A percentile compares a stretch with the other conserved stretches of the same genome.
Evolutionary conservation across 2,888 invertebrate species (phyloP).

Genomic region (Papilio demoleus): DNA sequence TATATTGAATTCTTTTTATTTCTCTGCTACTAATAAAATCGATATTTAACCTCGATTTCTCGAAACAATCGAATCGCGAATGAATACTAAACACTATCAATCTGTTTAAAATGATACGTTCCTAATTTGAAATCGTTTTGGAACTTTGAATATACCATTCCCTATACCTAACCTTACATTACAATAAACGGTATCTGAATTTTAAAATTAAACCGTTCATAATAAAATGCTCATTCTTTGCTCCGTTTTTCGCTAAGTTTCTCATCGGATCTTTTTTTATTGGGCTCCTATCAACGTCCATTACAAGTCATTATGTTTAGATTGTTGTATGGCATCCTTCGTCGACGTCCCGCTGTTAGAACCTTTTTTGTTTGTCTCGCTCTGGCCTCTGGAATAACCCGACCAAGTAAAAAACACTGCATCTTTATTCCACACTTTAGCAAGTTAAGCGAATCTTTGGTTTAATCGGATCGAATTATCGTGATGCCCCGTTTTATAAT

Average conservation of each 20-base stretch:
- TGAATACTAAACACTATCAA: conserved; percentile 54
- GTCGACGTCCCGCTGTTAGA: conserved; percentile 65
- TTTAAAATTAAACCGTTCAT: conserved; percentile 44
- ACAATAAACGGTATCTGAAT: conserved; percentile 63
- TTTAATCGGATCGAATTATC: conserved; percentile 55
- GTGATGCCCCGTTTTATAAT: conserved; percentile 47
- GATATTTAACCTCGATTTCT: conserved; percentile 44
- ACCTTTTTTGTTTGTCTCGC: conserved; percentile 49
- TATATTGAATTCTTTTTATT: conserved; percentile 24
- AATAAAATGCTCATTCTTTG: conserved; percentile 45
- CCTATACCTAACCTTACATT: conserved; percentile 52
- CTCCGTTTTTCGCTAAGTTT: conserved; percentile 46
- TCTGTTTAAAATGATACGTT: conserved; percentile 65
- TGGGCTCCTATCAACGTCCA: conserved; percentile 64
- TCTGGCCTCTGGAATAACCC: conserved; percentile 47
- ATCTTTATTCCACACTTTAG: conserved; percentile 42
- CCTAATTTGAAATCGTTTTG: conserved; percentile 65
- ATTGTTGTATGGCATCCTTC: conserved; percentile 66
- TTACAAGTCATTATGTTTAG: conserved; percentile 73
- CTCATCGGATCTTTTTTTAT: conserved; percentile 38
- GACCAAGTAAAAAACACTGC: conserved; percentile 45
- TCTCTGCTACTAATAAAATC: conserved; percentile 21
- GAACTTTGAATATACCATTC: conserved; percentile 54
- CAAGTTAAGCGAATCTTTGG: conserved; percentile 49
- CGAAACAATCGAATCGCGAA: conserved; percentile 49